phyloP scores from a whole-genome alignment of 2,797 vertebrate species.

The Myiotriccus ornatus region DNA sequence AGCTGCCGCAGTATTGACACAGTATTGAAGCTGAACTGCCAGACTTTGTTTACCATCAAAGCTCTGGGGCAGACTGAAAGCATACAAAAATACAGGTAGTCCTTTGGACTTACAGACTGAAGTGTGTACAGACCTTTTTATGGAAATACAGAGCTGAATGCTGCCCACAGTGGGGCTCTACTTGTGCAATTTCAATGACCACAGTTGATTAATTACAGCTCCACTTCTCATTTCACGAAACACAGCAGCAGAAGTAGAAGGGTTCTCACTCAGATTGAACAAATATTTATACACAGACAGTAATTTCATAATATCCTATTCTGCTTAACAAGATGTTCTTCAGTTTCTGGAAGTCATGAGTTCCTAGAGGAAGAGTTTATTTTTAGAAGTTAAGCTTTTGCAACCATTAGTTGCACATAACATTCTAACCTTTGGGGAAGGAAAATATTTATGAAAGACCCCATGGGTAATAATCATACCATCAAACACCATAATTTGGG shows the following conservation, averaged over 20 bases:
- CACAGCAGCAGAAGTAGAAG: neutral
- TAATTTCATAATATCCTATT: slow-evolving; percentile 44
- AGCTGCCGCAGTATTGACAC: neutral
- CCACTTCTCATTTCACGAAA: neutral
- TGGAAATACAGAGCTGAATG: neutral
- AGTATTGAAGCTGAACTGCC: neutral
- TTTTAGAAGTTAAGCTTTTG: slow-evolving; percentile 37
- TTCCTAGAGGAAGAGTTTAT: slow-evolving; percentile 9
- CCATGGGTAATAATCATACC: neutral
- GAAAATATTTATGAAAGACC: neutral
- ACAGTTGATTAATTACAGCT: neutral
- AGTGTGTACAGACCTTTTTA: neutral
- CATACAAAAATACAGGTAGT: neutral
- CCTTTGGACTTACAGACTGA: neutral
- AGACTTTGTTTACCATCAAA: neutral
- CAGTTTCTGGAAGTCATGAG: slow-evolving; percentile 33
- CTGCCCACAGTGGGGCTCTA: neutral
- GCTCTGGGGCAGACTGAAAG: neutral
- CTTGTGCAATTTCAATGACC: neutral
- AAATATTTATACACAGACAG: slow-evolving; percentile 41
- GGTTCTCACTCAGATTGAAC: neutral
- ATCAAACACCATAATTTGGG: neutral
- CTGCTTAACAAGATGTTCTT: slow-evolving; percentile 46
- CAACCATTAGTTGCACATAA: neutral
- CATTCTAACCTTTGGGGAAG: neutral